phyloP scores from a whole-genome alignment of 2,113 vertebrate genomes.

The Gnathonemus longibarbis region DNA sequence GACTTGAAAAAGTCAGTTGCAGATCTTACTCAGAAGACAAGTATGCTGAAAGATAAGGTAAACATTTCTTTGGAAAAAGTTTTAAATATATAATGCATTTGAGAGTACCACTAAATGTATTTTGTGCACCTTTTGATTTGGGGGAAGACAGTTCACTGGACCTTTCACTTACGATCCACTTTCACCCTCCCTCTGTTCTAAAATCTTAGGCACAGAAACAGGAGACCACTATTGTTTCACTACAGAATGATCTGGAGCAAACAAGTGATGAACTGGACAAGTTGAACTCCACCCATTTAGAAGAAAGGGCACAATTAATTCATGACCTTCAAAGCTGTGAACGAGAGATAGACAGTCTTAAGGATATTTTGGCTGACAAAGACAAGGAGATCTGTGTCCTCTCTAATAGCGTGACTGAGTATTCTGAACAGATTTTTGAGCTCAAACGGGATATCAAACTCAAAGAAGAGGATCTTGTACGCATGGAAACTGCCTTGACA shows the following conservation, averaged over 20 bases:
- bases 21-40: constrained; percentile 69
- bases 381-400: constrained; percentile 69
- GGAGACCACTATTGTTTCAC: constrained; percentile 57
- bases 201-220: constrained; percentile 65
- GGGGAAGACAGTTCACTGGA: background rate
- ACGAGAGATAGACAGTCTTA: constrained; percentile 75
- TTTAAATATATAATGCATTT: background rate
- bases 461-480: constrained; percentile 69
- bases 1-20: constrained; percentile 61
- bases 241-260: constrained; percentile 76
- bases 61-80: constrained; percentile 11
- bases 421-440: constrained; percentile 63
- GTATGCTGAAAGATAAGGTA: constrained; percentile 75
- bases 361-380: constrained; percentile 67
- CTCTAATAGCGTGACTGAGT: constrained; percentile 60
- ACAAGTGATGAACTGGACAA: constrained; percentile 82
- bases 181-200: constrained; percentile 24
- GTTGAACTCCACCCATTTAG: constrained; percentile 70
- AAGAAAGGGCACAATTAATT: constrained; percentile 78
- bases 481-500: constrained; percentile 56
- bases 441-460: constrained; percentile 64
- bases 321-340: constrained; percentile 81
- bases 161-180: background rate
- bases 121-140: background rate
- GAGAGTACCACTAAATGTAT: background rate